Base-by-base conservation (phyloP, 2,113 vertebrate species). In the Acrocephalus arundinaceus region DNA sequence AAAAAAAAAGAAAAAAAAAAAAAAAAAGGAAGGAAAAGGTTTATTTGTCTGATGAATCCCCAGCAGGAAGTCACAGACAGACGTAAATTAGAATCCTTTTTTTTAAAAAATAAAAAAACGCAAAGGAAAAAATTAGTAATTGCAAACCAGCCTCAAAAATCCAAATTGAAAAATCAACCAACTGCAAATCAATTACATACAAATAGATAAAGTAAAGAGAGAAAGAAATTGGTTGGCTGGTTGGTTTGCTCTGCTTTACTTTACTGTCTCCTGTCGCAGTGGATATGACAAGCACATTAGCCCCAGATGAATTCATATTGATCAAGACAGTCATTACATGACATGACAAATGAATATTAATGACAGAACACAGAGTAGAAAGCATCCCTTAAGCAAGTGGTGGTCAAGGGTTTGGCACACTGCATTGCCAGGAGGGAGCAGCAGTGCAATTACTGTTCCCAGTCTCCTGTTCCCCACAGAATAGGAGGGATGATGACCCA, bases 341-440 rank as follows among this genome's bases (percentile, higher is more conserved):
- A 79, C 70, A 76, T 39, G 51, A 87, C n/a, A 95, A 84, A 94
- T 82, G 52, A 95, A 96, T 95, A 93, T 93, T 95, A 91, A 96
- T 85, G 65, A 71, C 54, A 72, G 43, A 92, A 68, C 61, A 85
- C 28, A 62, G 74, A 90, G 48, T 5, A 62, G 61, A 77, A 93
- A 78, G 39, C 13, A 24, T 62, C 24, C 61, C 63, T 37, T 65
- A 54, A 89, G 48, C 20, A 74, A 65, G 9, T 16, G 18, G 43
- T 68, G 45, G n/a, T 43, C 1, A 13, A 86, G 33, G 8, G 30
- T 46, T 91, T 79, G 90, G 55, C 41, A 67, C 0, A 0, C 45
- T 31, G 52, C 63, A 33, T 15, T 51, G 31, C 57, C 22, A 37
- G 30, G 49, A 65, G 52, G 33, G 20, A 90, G 59, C 28, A 87